Evolutionary conservation across 2,888 invertebrate species (phyloP), one percentile per base, ranked within the genome.

Genomic region (Tribolium freemani): DNA sequence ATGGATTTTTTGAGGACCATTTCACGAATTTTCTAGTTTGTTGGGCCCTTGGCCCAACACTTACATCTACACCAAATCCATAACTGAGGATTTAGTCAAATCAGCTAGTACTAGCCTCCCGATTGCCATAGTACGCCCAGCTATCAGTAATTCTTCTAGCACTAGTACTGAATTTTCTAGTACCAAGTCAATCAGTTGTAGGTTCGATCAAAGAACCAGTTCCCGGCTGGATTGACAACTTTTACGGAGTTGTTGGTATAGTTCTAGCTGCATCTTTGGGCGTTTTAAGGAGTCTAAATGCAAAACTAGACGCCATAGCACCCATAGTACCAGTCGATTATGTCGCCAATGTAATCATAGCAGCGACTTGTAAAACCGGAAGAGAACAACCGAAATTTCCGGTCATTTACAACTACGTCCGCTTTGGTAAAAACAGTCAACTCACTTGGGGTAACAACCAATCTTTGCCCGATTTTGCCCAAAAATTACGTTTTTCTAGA

Each of bases 1-100:
- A 8, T 11, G 48, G 10, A 48, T 11, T 48, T 48, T n/a, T 56
- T 8, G 3, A 30, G 16, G 5, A 3, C 21, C 38, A 11, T 31
- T 57, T 8, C n/a, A 58, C 44, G 1, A 6, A 38, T 10, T 13
- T n/a, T 73, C 81, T 78, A 75, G 90, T 38, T 75, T 90, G 10
- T 75, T 89, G 1, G 87, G 85, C 0, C 83, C 85, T 21, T 91
- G 90, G 84, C 93, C 93, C 0, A 94, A 94, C 83, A 93, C 92
- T 0, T 94, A 94, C 84, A 89, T 92, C 0, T 93, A 90, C 82
- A 92, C 93, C 0, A 94, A 95, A 85, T 91, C 92, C 5, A 81
- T 93, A 10, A 92, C 91, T 0, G 94, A 95, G 81, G 89, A 90
- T 61, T 80, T 90, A 2, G 86, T 94, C 0, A 83, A 88, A 20